Evolutionary conservation across 2,113 vertebrate species (phyloP), one percentile per base, ranked within the genome.

Genomic region (Anhinga rufa): DNA sequence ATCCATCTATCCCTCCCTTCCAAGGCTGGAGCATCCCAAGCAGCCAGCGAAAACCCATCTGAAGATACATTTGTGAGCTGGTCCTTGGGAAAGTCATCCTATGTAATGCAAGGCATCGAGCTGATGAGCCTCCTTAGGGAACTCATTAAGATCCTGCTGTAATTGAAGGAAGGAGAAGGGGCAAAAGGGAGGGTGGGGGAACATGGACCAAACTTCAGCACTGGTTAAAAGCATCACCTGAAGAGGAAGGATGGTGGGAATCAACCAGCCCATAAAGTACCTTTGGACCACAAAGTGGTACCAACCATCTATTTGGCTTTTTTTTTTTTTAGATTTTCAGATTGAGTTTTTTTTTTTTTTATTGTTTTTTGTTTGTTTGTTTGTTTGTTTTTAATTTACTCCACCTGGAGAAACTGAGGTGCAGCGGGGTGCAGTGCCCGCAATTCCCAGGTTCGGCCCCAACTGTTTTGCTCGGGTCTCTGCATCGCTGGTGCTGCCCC

Each of bases 71-170:
- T 64, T 72, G n/a, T n/a, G 19, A 93, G 29, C 25, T 2, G 2
- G 14, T n/a, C n/a, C 22, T 61, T 66, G 28, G 40, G 28, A 61
- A 65, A 65, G 5, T 29, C 61, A 79, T 32, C 54, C 58, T 49
- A 13, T 8, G 6, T 40, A 46, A 40, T 0, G 0, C 34, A 31
- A 80, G 14, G 17, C 24, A 36, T 12, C 1, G 2, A 54, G 68
- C 34, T 86, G 58, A 46, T n/a, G 9, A 77, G 6, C 7, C 19
- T 70, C 6, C 2, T 24, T 64, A 17, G 31, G 62, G 57, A 81
- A 17, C 14, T 51, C 7, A 3, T 51, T 62, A 62, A 66, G 32
- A 71, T 48, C 22, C 34, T 83, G 18, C 86, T 83, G 58, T 20
- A 40, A 69, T n/a, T 17, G 48, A 82, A 88, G 49, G 28, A 62